Conservation (phyloP, 2,797 vertebrate genomes). For the Hemitrygon akajei region DNA sequence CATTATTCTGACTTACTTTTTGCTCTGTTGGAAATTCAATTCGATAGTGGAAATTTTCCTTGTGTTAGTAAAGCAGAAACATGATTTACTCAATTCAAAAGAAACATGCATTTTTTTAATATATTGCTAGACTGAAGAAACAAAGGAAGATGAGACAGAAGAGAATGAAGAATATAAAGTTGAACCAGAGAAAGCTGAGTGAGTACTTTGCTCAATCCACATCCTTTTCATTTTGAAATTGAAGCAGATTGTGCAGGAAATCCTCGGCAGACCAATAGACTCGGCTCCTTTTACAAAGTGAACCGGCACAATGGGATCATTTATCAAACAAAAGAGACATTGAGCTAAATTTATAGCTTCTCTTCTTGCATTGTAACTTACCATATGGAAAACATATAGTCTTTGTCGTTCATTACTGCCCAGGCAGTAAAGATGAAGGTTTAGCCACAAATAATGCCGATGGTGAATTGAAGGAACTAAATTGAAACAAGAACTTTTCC, state of each 20-base stretch:
- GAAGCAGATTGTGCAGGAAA: no score
- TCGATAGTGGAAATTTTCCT: neutral
- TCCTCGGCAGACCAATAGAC: no score
- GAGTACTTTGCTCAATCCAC: conserved; percentile 48
- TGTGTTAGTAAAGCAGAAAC: neutral
- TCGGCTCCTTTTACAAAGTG: neutral
- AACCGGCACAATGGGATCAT: neutral
- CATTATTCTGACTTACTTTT: neutral
- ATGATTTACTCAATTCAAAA: neutral
- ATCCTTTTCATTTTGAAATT: neutral
- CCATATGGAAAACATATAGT: neutral
- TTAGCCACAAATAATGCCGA: neutral
- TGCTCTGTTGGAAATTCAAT: neutral
- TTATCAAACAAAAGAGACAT: neutral
- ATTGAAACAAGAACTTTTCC: neutral
- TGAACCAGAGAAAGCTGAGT: conserved; percentile 77
- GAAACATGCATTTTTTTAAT: neutral
- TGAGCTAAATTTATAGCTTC: neutral
- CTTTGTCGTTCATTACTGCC: neutral
- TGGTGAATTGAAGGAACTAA: neutral
- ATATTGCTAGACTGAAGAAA: conserved; percentile 59
- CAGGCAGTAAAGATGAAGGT: neutral
- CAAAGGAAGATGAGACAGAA: conserved; percentile 65
- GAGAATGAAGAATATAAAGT: conserved; percentile 62
- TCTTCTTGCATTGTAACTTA: neutral